A percentile compares a stretch with the other conserved stretches of the same genome.
Evolutionary conservation across 2,113 vertebrate species (phyloP).

Genomic region (Chaetorhynchus papuensis): DNA sequence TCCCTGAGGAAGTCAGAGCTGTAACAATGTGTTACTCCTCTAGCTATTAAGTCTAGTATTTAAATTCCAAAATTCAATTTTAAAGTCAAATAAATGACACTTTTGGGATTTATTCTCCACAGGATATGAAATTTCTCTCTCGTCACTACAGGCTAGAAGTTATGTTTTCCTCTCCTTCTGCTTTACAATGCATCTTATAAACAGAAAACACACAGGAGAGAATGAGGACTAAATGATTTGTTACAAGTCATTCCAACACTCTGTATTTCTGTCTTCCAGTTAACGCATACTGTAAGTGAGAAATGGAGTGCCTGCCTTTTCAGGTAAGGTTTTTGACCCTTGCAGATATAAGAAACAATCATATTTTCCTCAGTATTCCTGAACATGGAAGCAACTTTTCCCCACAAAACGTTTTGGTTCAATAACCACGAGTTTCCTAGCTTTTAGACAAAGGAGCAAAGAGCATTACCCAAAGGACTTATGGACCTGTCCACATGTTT

Average conservation of each 20-base stretch:
- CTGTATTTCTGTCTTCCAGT: neutral
- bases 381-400: neutral
- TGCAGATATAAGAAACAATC: neutral
- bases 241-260: neutral
- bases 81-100: neutral
- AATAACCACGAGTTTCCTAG: neutral
- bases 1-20: neutral
- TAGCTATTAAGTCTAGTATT: neutral
- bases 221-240: neutral
- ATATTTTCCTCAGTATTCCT: neutral
- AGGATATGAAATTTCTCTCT: neutral
- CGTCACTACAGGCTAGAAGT: neutral
- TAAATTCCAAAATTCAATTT: neutral
- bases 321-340: neutral
- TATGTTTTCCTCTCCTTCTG: neutral
- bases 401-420: neutral
- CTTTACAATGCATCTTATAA: neutral
- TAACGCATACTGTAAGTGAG: neutral
- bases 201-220: neutral
- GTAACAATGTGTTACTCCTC: neutral
- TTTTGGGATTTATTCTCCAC: neutral
- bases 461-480: neutral
- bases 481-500: rapidly evolving
- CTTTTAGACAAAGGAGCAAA: neutral
- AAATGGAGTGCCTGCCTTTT: neutral